A percentile compares a stretch with the other conserved stretches of the same genome.
Evolutionary conservation across 2,797 vertebrate genomes (phyloP).

Genomic region (Leucoraja ocellata): DNA sequence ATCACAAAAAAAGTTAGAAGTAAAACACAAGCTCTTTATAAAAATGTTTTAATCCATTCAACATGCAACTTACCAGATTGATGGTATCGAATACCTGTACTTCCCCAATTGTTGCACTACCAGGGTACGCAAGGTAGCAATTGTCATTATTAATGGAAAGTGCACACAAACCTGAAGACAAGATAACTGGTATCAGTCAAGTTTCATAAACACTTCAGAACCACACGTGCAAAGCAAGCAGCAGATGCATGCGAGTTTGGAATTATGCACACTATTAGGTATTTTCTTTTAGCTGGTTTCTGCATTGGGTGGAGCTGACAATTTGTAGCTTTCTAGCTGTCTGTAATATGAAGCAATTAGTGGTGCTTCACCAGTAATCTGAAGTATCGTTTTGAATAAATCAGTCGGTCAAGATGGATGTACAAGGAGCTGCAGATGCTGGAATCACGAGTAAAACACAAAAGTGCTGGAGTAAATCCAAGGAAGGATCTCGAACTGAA

Average conservation of each 20-base stretch:
- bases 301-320: neutral
- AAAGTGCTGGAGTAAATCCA: too few relatives aligned
- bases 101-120: constrained; percentile 93
- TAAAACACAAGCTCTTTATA: neutral
- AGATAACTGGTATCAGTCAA: neutral
- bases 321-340: neutral
- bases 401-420: neutral
- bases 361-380: neutral
- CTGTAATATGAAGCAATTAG: neutral
- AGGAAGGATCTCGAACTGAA: too few relatives aligned
- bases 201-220: neutral
- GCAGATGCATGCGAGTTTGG: neutral
- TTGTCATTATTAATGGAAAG: constrained; percentile 97
- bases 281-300: neutral
- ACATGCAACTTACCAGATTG: constrained; percentile 72
- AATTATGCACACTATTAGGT: neutral
- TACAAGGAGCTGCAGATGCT: too few relatives aligned
- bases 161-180: constrained; percentile 73
- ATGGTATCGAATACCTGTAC: constrained; percentile 97
- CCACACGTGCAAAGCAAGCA: neutral
- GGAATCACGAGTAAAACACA: too few relatives aligned
- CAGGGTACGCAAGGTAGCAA: constrained; percentile 93
- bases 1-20: neutral
- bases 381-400: neutral
- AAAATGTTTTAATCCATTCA: neutral